These are phyloP conservation scores for Aix galericulata DNA, from an alignment of 2,113 vertebrate genomes.

Conservation along the genomic window DNA sequence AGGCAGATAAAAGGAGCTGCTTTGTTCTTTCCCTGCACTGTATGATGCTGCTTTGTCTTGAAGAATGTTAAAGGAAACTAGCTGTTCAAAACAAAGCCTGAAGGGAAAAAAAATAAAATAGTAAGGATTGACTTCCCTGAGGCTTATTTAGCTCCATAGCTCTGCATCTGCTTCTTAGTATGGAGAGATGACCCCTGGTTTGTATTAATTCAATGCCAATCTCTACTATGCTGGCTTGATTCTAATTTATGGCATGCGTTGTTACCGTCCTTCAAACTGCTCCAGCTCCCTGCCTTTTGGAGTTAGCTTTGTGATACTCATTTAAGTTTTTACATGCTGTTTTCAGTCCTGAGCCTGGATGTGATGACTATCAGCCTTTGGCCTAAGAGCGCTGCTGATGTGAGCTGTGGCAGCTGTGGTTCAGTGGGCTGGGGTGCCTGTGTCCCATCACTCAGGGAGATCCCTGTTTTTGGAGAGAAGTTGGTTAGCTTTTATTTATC, in stretches of 20 bases:
- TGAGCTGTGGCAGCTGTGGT: not conserved
- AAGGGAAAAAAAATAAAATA: not conserved
- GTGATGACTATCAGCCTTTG: not conserved
- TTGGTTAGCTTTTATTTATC: not conserved
- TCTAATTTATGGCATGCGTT: not conserved
- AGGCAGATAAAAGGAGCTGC: not conserved
- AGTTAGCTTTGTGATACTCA: not conserved
- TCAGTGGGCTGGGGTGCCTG: too few species aligned
- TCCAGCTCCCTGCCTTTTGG: not conserved
- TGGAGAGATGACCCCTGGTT: not conserved
- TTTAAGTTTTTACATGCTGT: not conserved
- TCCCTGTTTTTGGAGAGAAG: not conserved
- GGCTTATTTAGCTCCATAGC: not conserved
- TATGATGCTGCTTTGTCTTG: conserved; percentile 10
- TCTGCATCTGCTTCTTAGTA: not conserved
- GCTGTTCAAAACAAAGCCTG: not conserved
- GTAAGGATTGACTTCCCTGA: not conserved
- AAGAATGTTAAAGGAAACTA: not conserved
- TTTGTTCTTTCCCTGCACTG: not conserved
- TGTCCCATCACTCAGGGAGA: not conserved
- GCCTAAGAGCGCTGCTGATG: not conserved
- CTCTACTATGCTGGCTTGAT: not conserved
- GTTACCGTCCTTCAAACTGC: not conserved
- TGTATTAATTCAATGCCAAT: not conserved
- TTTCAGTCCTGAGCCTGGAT: not conserved